phyloP scores from a whole-genome alignment of 37 sponge, comb jelly and placozoan species.

The Spongilla lacustris region DNA sequence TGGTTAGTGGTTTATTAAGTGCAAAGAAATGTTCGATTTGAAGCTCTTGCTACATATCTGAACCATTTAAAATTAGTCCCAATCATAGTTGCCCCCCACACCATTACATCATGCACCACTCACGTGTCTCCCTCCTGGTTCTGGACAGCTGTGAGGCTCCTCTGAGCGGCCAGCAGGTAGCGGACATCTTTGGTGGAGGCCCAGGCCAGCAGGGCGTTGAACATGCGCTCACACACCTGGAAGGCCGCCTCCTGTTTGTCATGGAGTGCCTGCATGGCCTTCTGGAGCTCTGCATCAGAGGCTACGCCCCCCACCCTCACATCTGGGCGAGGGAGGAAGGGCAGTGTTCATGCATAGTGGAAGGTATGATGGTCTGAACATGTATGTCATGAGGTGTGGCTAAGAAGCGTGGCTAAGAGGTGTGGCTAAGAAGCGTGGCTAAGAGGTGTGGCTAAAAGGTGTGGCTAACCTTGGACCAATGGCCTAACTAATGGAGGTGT shows the following conservation, averaged over 20 bases:
- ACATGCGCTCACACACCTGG: constrained; percentile 82
- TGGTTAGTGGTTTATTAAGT: too few species aligned
- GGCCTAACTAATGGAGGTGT: too few species aligned
- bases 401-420: too few species aligned
- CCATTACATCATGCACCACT: constrained; percentile 24
- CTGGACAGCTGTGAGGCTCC: constrained; percentile 83
- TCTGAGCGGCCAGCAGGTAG: constrained; percentile 88
- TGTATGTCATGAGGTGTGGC: too few species aligned
- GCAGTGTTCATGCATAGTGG: not conserved
- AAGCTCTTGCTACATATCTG: too few species aligned
- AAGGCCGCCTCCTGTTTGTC: constrained; percentile 62
- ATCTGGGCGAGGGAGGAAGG: not conserved
- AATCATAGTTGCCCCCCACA: not conserved
- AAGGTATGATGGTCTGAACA: not conserved
- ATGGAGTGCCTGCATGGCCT: constrained; percentile 39
- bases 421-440: too few species aligned
- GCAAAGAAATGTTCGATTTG: too few species aligned
- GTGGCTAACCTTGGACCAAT: too few species aligned
- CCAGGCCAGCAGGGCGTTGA: constrained; percentile 83
- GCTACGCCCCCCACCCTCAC: not conserved
- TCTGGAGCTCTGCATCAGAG: constrained; percentile 40
- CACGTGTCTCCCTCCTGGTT: constrained; percentile 93
- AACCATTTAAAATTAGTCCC: too few species aligned
- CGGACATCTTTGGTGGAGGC: constrained; percentile 84
- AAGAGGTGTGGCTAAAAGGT: not conserved